These are phyloP conservation scores for zebrafish (Danio rerio) DNA, from an alignment of 2,113 vertebrate genomes.

Conservation along the genomic window DNA sequence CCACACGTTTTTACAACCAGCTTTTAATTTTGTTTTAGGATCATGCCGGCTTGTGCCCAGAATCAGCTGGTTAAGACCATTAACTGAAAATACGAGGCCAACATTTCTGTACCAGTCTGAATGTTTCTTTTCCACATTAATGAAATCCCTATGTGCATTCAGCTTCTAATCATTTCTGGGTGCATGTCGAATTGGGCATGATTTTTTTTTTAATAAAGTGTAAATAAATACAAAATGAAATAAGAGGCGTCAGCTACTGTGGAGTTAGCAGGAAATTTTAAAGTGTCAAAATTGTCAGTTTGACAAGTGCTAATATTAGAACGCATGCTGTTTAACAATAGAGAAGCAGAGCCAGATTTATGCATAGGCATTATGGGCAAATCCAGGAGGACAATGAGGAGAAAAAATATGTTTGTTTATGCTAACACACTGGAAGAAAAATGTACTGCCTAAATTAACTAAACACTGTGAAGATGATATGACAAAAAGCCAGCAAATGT, in stretches of 20 bases:
- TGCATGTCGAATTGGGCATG: background rate
- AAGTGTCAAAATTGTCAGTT: background rate
- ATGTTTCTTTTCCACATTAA: background rate
- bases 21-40: background rate
- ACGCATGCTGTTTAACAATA: background rate
- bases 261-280: constrained; percentile 1
- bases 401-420: too few relatives aligned
- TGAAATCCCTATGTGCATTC: constrained; percentile 2
- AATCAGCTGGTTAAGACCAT: constrained; percentile 13
- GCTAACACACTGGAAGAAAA: too few relatives aligned
- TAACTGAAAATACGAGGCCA: constrained; percentile 25
- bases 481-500: too few relatives aligned
- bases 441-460: too few relatives aligned
- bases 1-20: background rate
- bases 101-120: background rate
- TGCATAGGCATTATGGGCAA: too few relatives aligned
- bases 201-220: background rate
- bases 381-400: too few relatives aligned
- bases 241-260: constrained; percentile 2
- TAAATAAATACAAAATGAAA: background rate
- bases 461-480: too few relatives aligned
- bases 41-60: constrained; percentile 3
- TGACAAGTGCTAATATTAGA: background rate
- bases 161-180: background rate
- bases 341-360: background rate